Conservation (phyloP, 2,797 vertebrate species). For the Scolopax bukidnonensis region DNA sequence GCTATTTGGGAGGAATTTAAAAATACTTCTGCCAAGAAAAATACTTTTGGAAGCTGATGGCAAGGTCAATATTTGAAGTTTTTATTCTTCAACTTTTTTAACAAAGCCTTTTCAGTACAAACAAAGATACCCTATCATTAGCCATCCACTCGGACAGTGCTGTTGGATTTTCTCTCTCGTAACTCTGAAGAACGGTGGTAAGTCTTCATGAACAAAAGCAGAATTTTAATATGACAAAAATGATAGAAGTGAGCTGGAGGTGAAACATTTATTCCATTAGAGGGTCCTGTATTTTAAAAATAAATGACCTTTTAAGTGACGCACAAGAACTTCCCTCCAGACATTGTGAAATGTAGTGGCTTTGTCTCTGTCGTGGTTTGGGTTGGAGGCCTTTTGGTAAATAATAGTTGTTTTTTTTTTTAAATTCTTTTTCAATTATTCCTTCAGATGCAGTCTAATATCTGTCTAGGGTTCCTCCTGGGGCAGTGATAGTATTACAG, state of each 20-base stretch:
- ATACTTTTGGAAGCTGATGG: neutral
- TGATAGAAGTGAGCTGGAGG: neutral
- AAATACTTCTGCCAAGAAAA: conserved; percentile 23
- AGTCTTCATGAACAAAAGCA: neutral
- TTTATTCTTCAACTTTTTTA: neutral
- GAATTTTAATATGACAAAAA: neutral
- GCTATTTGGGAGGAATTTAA: neutral
- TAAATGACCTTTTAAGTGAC: conserved; percentile 29
- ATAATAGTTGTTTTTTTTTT: neutral
- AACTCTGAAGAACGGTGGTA: neutral
- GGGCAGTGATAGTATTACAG: neutral
- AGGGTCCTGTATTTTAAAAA: conserved; percentile 36
- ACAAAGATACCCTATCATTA: conserved; percentile 24
- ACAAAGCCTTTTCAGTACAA: neutral
- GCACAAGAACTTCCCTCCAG: conserved; percentile 31
- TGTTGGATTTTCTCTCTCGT: neutral
- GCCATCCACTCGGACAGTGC: neutral
- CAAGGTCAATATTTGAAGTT: conserved; percentile 38
- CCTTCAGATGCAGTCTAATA: neutral
- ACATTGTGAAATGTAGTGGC: conserved; percentile 44
- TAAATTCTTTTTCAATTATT: neutral
- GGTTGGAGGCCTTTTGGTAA: conserved; percentile 13
- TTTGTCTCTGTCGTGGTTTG: conserved; percentile 44
- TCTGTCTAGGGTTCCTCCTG: neutral
- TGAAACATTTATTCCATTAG: conserved; percentile 24